Evolutionary conservation across 1,140 invertebrate genomes (phyloP), one percentile per base, ranked within the genome.

Genomic region (Acyrthosiphon pisum): DNA sequence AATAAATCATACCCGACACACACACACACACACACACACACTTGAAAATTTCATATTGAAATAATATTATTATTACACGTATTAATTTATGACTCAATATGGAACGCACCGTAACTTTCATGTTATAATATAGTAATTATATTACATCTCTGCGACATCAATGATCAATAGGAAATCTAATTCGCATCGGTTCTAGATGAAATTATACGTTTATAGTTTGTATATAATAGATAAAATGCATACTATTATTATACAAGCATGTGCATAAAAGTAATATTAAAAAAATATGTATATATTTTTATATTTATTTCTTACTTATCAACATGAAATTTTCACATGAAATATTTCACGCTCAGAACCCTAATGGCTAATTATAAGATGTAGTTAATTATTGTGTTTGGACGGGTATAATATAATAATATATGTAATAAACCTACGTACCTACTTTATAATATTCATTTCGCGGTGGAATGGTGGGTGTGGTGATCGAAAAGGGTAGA

Each of bases 351-450:
- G 60, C 60, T 76, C 60, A 76, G n/a, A 35, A 76, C n/a, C 30
- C 30, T 76, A 41, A 41, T 41, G 41, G 41, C 41, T 41, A 76
- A 76, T 76, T 35, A 76, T 35, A 76, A 76, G 60, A 76, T 18
- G 60, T 76, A 44, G 83, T 84, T 84, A 84, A 41, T 84, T 84
- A 84, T 84, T 44, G 41, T 41, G 83, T 84, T 37, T 84, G 8
- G 83, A 44, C 83, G 8, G 2, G 83, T 84, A 84, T 41, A 84
- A 76, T n/a, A n/a, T 76, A 76, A 76, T 76, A 76, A 76, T 76
- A n/a, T 76, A n/a, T 18, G 18, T 35, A 76, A 76, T 76, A 76
- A 76, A 76, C 60, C 30, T 53, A 53, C 50, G 50, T 53, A 53
- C 44, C 7, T 60, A 11, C 26, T 30, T n/a, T 76, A 76, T 76